phyloP scores from a whole-genome alignment of 2,888 invertebrate genomes.

The Gymnosoma rotundatum region DNA sequence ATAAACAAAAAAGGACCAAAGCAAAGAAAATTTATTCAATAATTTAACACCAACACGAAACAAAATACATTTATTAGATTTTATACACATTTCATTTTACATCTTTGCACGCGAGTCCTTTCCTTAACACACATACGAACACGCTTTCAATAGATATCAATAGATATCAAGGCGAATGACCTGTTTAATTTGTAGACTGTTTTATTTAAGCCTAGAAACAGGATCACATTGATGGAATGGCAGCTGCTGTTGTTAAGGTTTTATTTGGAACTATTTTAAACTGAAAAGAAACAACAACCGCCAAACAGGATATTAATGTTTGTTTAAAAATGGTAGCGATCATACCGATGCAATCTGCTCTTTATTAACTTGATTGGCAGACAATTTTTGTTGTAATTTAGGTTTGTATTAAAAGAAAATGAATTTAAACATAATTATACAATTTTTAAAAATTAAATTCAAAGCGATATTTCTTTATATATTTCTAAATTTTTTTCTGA shows the following conservation, averaged over 20 bases:
- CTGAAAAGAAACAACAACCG: background rate
- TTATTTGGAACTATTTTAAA: slow-evolving; percentile 3
- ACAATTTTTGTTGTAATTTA: too few species aligned
- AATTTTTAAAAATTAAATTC: too few species aligned
- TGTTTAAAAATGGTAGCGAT: background rate
- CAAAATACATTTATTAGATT: background rate
- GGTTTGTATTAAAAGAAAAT: too few species aligned
- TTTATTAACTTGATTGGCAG: too few species aligned
- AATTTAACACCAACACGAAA: slow-evolving; percentile 33
- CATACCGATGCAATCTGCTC: too few species aligned
- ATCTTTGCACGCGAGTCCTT: slow-evolving; percentile 36
- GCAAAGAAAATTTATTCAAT: slow-evolving; percentile 31
- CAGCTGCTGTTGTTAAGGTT: slow-evolving; percentile 25
- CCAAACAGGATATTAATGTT: background rate
- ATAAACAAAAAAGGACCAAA: slow-evolving; percentile 15
- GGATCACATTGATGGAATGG: slow-evolving; percentile 1
- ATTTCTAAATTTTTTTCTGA: too few species aligned
- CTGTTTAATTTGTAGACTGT: slow-evolving; percentile 18
- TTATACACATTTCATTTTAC: background rate
- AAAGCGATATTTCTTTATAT: too few species aligned
- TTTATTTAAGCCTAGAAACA: slow-evolving; percentile 6
- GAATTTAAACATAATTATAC: too few species aligned
- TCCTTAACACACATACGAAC: background rate
- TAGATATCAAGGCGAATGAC: slow-evolving; percentile 46
- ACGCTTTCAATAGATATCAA: slow-evolving; percentile 8